These are phyloP conservation scores for Marcusenius ussheri DNA, from an alignment of 2,113 vertebrate genomes.

Conservation along the genomic window DNA sequence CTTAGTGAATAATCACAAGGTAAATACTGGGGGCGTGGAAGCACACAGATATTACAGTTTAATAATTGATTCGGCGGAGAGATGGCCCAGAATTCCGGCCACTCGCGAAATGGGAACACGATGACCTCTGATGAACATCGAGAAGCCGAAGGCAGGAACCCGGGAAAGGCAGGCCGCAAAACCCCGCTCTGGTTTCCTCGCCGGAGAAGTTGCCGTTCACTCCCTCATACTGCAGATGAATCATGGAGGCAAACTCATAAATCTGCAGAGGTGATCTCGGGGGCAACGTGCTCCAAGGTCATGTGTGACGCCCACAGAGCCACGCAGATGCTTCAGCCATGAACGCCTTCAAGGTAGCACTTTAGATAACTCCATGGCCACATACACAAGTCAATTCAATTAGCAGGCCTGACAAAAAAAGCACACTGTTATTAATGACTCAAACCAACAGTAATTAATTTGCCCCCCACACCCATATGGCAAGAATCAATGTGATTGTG, in stretches of 20 bases:
- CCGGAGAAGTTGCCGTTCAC: neutral
- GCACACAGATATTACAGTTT: neutral
- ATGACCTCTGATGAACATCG: neutral
- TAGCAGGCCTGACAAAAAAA: neutral
- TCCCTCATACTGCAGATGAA: neutral
- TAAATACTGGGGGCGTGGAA: neutral
- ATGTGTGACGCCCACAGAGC: neutral
- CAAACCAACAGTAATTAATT: neutral
- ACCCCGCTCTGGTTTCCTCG: neutral
- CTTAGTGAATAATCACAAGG: neutral
- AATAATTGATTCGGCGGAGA: neutral
- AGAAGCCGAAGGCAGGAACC: too few species aligned
- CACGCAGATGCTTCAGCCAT: neutral
- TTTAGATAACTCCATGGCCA: neutral
- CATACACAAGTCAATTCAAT: neutral
- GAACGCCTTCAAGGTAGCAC: neutral
- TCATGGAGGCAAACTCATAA: neutral
- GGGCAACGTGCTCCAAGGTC: neutral
- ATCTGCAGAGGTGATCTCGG: neutral
- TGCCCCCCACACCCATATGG: neutral
- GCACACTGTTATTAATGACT: too few species aligned
- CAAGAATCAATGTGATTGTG: neutral
- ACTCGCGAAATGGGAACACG: neutral
- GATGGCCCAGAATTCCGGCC: neutral
- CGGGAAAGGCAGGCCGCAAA: neutral